Percentiles rank a stretch among this genome's conserved stretches.
These are phyloP conservation scores for Anthonomus grandis DNA, from an alignment of 1,140 invertebrate species.

Conservation along the genomic window DNA sequence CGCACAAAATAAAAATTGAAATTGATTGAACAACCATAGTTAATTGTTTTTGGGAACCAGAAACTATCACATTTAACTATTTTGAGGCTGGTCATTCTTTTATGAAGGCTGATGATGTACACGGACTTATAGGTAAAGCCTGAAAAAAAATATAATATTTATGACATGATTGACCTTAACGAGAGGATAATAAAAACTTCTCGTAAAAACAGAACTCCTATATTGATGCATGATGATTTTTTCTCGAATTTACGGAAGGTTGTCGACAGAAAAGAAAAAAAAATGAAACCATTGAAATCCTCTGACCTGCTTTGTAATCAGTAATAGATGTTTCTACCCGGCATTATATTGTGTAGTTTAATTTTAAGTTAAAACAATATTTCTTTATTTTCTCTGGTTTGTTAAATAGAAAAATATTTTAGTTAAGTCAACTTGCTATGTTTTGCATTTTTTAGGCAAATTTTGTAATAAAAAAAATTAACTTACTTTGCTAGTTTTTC, in stretches of 20 bases:
- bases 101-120: neutral
- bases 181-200: neutral
- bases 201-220: neutral
- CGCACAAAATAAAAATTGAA: neutral
- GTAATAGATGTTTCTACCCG: no score
- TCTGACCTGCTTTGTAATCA: no score
- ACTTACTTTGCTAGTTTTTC: no score
- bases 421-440: no score
- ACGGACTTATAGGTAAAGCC: neutral
- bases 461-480: no score
- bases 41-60: neutral
- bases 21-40: neutral
- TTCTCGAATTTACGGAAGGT: neutral
- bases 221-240: neutral
- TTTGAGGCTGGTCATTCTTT: no score
- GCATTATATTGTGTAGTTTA: no score
- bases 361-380: no score
- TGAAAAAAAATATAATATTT: neutral
- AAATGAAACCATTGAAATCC: neutral
- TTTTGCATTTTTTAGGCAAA: no score
- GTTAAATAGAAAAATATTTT: no score
- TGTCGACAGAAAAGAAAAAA: neutral
- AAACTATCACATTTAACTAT: neutral
- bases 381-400: no score
- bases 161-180: neutral